Base-by-base conservation (phyloP, 2,888 invertebrate genomes). In the Phasia obesa region DNA sequence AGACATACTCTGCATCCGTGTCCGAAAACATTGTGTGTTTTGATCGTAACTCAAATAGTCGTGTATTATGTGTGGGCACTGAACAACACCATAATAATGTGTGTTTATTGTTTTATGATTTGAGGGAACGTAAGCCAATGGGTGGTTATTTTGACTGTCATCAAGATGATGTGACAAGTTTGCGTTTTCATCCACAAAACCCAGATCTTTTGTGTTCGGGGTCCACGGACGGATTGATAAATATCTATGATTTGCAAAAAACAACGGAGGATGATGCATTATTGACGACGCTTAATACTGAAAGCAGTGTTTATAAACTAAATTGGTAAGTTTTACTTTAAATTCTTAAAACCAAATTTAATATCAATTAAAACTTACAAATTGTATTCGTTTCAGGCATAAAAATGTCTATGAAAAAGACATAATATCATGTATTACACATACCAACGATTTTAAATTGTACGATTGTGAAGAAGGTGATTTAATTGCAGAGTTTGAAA, bases 101-200 rank as follows among this genome's bases (percentile, higher is more conserved):
- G 0, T 97, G 93, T 89, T 92, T 97, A 17, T 91, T 97, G 81
- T 97, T 97, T 92, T 97, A 96, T 94, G 97, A 97, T 91, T 92
- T 94, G 23, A 92, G 97, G 81, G 92, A 92, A 79, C 86, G 87
- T 2, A 92, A 92, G 81, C 92, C 95, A 13, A 91, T 96, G 2
- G 97, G 97, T 0, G 95, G 95, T 0, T 97, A 97, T 89, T 95
- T 95, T 94, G 95, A 97, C 86, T 94, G 95, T 6, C 97, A 97
- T 88, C 62, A 85, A 44, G 96, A 96, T 90, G 97, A 97, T 89
- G 93, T 97, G 17, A 95, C 96, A 7, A 88, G 94, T 92, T 93
- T 96, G 0, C 93, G 93, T 88, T 97, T 97, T 90, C 95, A 97
- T 92, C 93, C 94, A 69, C 90, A 88, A 7, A 93, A 95, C 88